These are phyloP conservation scores for Leptopilina boulardi DNA, from an alignment of 1,140 invertebrate species.

Conservation along the genomic window DNA sequence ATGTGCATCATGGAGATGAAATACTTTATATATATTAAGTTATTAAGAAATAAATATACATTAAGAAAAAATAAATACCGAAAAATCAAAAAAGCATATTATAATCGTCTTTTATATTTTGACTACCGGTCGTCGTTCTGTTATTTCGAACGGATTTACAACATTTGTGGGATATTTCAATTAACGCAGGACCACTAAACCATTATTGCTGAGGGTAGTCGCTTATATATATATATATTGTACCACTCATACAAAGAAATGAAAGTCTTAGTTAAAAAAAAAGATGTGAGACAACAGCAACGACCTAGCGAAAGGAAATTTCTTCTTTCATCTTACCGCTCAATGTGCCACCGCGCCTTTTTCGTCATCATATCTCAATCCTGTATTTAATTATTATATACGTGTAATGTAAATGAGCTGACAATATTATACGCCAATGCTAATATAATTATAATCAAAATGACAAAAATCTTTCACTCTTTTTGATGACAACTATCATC, in stretches of 20 bases:
- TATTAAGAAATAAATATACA: too few species aligned
- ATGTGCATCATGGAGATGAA: too few species aligned
- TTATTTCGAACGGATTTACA: constrained; percentile 32
- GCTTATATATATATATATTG: constrained; percentile 20
- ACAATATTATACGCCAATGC: constrained; percentile 2
- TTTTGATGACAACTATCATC: constrained; percentile 12
- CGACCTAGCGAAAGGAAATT: constrained; percentile 24
- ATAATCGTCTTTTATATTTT: constrained; percentile 5
- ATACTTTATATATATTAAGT: too few species aligned
- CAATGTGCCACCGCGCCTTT: constrained; percentile 6
- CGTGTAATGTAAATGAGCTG: constrained; percentile 4
- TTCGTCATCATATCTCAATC: constrained; percentile 18
- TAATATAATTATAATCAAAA: constrained; percentile 16
- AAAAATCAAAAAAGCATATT: background rate
- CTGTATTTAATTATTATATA: constrained; percentile 24
- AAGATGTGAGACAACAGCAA: constrained; percentile 36
- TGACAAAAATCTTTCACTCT: background rate
- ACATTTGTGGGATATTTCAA: constrained; percentile 50
- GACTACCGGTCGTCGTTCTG: constrained; percentile 53
- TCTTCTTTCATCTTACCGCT: constrained; percentile 61
- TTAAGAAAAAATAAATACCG: constrained; percentile 37
- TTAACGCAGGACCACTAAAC: constrained; percentile 59
- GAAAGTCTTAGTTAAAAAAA: constrained; percentile 31
- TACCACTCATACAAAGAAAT: constrained; percentile 4
- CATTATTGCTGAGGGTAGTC: constrained; percentile 36